Evolutionary conservation across 1,140 invertebrate genomes (phyloP), one percentile per base, ranked within the genome.

Genomic region (Paracyclopina nana): DNA sequence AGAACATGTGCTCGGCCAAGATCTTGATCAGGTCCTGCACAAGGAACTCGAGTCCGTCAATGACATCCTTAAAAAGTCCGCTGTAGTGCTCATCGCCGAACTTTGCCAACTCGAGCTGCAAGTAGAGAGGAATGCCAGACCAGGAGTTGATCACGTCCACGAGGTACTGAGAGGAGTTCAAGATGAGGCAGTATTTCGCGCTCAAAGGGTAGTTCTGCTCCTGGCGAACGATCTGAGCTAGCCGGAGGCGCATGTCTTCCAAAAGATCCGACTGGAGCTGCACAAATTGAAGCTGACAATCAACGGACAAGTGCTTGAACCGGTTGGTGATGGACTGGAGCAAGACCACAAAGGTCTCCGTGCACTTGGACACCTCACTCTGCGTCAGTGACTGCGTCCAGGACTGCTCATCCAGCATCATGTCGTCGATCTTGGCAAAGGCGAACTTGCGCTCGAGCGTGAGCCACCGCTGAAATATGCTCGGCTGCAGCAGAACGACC

Each of bases 341-440:
- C 2, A 48, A 28, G 14, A 29, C 22, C 8, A 48, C 28, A 30
- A 48, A 48, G 6, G 20, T 28, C 24, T 16, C 45, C 2, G 28
- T 28, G n/a, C 45, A 48, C 18, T 16, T 31, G 6, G 28, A 26
- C 18, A 48, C 45, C 25, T 48, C 27, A 2, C 11, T 11, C 12
- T 26, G 20, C 20, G 28, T 14, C 20, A 14, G 12, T 12, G 20
- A 25, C 14, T 26, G 25, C 14, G 12, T 16, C 45, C 45, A 48
- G 4, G 25, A 24, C 5, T 16, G 14, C 12, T 48, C 45, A 14
- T 48, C 45, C 28, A 48, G n/a, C 4, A 48, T 16, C 16, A 48
- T 48, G 16, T 16, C 14, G 20, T 52, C 50, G 30, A 52, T 14
- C 24, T 52, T 52, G 22, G 43, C 50, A 28, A 52, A 50, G 16